These are phyloP conservation scores for Heliocidaris tuberculata DNA, from an alignment of 35 echinoderm and acorn worm species.

Conservation along the genomic window DNA sequence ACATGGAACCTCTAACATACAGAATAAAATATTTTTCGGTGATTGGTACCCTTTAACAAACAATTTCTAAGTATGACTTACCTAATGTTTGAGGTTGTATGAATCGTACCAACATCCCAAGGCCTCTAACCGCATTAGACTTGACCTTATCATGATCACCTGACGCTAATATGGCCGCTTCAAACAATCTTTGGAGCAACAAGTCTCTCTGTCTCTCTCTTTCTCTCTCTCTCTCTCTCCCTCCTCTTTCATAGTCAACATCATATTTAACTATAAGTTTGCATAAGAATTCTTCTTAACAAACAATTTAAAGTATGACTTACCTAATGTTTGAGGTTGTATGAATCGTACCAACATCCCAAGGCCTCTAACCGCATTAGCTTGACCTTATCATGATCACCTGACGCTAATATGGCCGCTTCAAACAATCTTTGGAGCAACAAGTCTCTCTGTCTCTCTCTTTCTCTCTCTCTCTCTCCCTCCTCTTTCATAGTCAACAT, in stretches of 20 bases:
- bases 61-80: neutral
- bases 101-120: too few species aligned
- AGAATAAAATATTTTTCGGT: too few species aligned
- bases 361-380: slow-evolving; percentile 82
- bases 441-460: slow-evolving; percentile 78
- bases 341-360: slow-evolving; percentile 82
- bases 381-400: slow-evolving; percentile 96
- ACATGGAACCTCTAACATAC: too few species aligned
- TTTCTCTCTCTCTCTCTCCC: neutral
- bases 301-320: slow-evolving; percentile 20
- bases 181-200: too few species aligned
- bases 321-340: slow-evolving; percentile 76
- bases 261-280: neutral
- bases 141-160: too few species aligned
- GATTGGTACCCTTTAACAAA: too few species aligned
- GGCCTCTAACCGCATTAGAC: too few species aligned
- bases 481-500: neutral
- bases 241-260: neutral
- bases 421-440: slow-evolving; percentile 85
- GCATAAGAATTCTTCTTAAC: neutral
- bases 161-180: too few species aligned
- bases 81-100: too few species aligned
- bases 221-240: neutral
- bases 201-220: neutral
- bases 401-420: slow-evolving; percentile 77